Base-by-base conservation (phyloP, 2,888 invertebrate genomes). In the Tenodera sinensis region DNA sequence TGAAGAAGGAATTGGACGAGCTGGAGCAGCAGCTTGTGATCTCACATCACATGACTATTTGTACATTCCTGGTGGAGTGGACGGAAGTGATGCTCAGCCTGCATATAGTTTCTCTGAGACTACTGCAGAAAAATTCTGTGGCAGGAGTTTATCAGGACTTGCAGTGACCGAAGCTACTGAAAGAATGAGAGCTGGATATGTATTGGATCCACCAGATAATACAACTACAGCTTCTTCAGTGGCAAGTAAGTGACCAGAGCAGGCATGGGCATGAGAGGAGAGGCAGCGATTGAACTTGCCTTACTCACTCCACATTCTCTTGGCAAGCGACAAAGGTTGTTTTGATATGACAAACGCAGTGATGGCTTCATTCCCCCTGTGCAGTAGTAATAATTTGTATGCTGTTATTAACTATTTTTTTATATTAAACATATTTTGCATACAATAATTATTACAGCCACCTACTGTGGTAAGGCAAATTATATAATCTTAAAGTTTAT, bases 1-100 rank as follows among this genome's bases (percentile, higher is more conserved):
- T 42, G 82, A 87, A 14, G 90, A 90, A 20, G 90, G 90, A 4
- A 85, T 90, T 27, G 90, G 90, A 12, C 83, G 90, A 28, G 87
- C 90, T 14, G 90, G 90, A 2, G 85, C 89, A 15, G 84, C 87
- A 25, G 83, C 89, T 28, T 90, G 90, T 83, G 90, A 90, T 82
- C 54, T 89, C 30, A 85, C 20, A 47, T 81, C 90, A 94, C 86
- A 90, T 93, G 0, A 93, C 93, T 87, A 91, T 94, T 83, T 93
- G 93, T 0, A 93, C 92, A 54, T 94, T 94, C 91, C 92, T 93
- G 25, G 90, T 94, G 92, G 94, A 15, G 54, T 87, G 20, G 90
- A 87, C 25, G 89, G 84, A 7, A 81, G 88, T 47, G 83, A 85
- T 42, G 88, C 42, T 6, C 85, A 86, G 6, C 83, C 84, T 42